These are phyloP conservation scores for Drosophila yakuba DNA, from an alignment of 1,140 invertebrate genomes.

Conservation along the genomic window DNA sequence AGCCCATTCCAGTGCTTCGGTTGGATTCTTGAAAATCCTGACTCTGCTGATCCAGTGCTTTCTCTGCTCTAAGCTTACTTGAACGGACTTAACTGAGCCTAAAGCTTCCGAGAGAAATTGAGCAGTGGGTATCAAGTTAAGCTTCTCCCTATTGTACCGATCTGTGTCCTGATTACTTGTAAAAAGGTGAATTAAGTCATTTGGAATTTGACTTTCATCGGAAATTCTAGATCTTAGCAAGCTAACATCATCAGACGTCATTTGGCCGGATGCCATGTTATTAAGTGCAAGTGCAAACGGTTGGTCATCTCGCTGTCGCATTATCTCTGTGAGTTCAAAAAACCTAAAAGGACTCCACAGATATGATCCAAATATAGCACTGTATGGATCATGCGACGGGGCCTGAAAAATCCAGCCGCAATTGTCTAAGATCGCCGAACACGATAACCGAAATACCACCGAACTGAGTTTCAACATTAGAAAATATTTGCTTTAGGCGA, in stretches of 20 bases:
- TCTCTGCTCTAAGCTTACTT: not conserved
- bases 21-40: too few species aligned
- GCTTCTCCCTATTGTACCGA: not conserved
- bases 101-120: not conserved
- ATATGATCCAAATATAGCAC: not conserved
- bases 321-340: slow-evolving; percentile 27
- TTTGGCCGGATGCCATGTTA: too few species aligned
- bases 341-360: not conserved
- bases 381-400: not conserved
- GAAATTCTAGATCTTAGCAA: not conserved
- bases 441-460: not conserved
- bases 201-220: not conserved
- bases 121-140: not conserved
- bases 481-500: not conserved
- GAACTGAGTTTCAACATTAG: not conserved
- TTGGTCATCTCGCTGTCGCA: too few species aligned
- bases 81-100: not conserved
- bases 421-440: slow-evolving; percentile 1
- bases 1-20: too few species aligned
- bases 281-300: too few species aligned
- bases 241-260: too few species aligned
- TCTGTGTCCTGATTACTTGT: not conserved
- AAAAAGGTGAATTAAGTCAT: not conserved
- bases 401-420: not conserved
- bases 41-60: too few species aligned